These are phyloP conservation scores for Poecilus cupreus DNA, from an alignment of 2,888 invertebrate genomes.

Conservation along the genomic window DNA sequence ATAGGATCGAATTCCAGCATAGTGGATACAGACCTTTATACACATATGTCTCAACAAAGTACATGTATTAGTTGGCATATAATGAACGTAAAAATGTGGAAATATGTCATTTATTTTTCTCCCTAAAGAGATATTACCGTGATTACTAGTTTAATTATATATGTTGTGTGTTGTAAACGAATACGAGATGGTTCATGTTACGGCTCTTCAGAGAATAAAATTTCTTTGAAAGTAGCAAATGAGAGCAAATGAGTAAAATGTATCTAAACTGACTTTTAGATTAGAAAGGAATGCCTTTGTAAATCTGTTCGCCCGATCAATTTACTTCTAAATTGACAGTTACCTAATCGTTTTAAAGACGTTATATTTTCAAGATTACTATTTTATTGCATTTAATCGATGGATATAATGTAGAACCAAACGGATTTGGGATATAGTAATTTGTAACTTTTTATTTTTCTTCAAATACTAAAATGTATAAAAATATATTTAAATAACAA, in stretches of 20 bases:
- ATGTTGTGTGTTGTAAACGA: not conserved
- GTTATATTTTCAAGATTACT: not conserved
- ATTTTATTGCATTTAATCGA: not conserved
- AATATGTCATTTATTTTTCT: conserved; percentile 1
- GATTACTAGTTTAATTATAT: conserved; percentile 10
- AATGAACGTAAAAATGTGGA: not conserved
- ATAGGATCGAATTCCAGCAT: too few relatives aligned
- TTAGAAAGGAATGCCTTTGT: too few relatives aligned
- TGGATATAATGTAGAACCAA: not conserved
- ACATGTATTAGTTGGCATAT: too few relatives aligned
- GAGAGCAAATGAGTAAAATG: not conserved
- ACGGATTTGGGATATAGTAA: too few relatives aligned
- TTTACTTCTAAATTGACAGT: too few relatives aligned
- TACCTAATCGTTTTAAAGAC: too few relatives aligned
- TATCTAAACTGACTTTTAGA: not conserved
- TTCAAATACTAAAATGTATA: too few relatives aligned
- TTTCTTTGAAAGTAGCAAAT: not conserved
- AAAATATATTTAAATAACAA: too few relatives aligned
- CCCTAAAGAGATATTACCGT: not conserved
- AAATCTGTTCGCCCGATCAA: too few relatives aligned
- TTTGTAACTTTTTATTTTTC: too few relatives aligned
- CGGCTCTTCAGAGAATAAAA: conserved; percentile 1
- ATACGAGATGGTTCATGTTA: not conserved
- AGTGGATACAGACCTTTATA: too few relatives aligned
- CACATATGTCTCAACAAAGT: too few relatives aligned